Evolutionary conservation across 1,140 invertebrate genomes (phyloP).

Genomic region (Euwallacea fornicatus): DNA sequence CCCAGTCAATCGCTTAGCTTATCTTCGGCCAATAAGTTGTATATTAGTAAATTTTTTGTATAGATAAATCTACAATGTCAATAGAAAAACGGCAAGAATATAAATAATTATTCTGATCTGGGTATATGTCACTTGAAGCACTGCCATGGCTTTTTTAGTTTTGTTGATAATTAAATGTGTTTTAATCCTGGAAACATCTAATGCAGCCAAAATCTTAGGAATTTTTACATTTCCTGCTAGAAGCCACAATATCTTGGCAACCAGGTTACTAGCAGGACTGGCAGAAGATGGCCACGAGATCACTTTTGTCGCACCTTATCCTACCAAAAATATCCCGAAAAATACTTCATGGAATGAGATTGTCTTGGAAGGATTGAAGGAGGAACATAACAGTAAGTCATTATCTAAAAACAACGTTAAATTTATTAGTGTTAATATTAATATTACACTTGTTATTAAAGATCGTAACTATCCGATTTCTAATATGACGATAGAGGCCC

Average conservation of each 20-base stretch:
- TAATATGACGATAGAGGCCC: not conserved
- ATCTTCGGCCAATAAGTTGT: too few species aligned
- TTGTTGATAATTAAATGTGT: too few species aligned
- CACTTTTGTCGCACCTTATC: conserved; percentile 59
- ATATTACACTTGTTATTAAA: not conserved
- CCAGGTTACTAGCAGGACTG: conserved; percentile 58
- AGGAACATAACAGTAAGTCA: conserved; percentile 22
- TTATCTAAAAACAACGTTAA: not conserved
- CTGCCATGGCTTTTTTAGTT: too few species aligned
- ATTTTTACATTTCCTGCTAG: conserved; percentile 56
- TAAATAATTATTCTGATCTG: too few species aligned
- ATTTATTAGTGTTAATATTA: not conserved
- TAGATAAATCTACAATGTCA: too few species aligned
- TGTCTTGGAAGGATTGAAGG: conserved; percentile 5
- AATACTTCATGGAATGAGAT: conserved; percentile 47
- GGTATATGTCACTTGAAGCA: too few species aligned
- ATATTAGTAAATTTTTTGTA: too few species aligned
- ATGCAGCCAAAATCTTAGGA: conserved; percentile 44
- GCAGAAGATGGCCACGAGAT: conserved; percentile 61
- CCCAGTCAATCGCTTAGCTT: too few species aligned
- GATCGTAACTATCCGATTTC: not conserved
- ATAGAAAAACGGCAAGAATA: too few species aligned
- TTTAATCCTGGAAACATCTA: conserved; percentile 30
- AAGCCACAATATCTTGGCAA: conserved; percentile 62
- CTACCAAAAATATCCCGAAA: conserved; percentile 52